phyloP scores from a whole-genome alignment of 2,797 vertebrate genomes.

The Picus viridis region DNA sequence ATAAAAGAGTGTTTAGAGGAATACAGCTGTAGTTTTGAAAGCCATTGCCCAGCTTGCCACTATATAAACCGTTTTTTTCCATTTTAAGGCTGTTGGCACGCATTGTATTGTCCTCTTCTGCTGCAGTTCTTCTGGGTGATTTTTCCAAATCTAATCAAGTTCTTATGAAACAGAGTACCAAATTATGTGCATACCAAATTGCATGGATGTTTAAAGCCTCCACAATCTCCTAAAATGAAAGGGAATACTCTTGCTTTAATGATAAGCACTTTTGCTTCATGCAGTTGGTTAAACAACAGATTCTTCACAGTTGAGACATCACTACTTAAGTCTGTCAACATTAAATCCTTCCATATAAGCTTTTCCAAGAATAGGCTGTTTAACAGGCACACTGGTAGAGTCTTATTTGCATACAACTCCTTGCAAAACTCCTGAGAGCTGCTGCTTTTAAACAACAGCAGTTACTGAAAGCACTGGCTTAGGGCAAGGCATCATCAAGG shows the following conservation, averaged over 20 bases:
- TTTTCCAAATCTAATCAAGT: constrained; percentile 43
- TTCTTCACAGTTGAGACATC: constrained; percentile 71
- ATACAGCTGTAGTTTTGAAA: constrained; percentile 13
- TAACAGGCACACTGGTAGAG: constrained; percentile 40
- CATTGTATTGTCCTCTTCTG: not conserved
- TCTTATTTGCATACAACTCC: constrained; percentile 61
- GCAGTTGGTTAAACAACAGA: constrained; percentile 67
- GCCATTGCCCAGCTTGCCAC: not conserved
- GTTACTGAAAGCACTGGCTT: not conserved
- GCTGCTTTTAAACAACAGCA: not conserved
- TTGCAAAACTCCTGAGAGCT: constrained; percentile 9
- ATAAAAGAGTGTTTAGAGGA: constrained; percentile 1
- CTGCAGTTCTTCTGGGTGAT: not conserved
- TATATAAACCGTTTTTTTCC: not conserved
- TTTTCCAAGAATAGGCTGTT: constrained; percentile 67
- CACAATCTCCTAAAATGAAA: not conserved
- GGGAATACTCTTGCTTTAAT: not conserved
- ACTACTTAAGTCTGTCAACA: constrained; percentile 67
- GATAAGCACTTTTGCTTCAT: constrained; percentile 56
- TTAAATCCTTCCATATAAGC: constrained; percentile 70
- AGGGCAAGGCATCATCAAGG: not conserved
- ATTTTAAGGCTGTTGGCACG: constrained; percentile 22
- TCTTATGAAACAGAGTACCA: constrained; percentile 40
- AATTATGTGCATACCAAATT: constrained; percentile 11
- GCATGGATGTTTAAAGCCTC: constrained; percentile 21